Evolutionary conservation across 2,797 vertebrate genomes (phyloP), one percentile per base, ranked within the genome.

Genomic region (Enoplosus armatus): DNA sequence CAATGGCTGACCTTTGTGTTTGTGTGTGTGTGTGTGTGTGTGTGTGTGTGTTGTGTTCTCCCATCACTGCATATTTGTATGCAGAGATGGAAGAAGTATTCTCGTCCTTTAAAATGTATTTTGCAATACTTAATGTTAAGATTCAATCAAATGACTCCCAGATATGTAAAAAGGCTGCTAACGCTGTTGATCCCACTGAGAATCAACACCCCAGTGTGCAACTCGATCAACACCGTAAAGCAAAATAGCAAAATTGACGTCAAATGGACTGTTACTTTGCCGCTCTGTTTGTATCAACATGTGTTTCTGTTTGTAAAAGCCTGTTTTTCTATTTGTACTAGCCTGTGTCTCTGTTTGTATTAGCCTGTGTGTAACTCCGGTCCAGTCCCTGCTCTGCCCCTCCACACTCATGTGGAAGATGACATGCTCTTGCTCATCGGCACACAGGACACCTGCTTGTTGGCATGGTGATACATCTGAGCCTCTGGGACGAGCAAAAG

Each of bases 381-480:
- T 65, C 62, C 50, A 5, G 54, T 37, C 37, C 5, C 60, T 15
- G 31, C 61, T 55, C 37, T 37, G 47, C 56, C 62, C 58, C 10
- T 69, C 51, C 59, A 48, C 67, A 72, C 61, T 77, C 83, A 48
- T n/a, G 62, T 56, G 56, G 60, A 75, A 81, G 76, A 86, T 78
- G 75, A 61, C 72, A 71, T 45, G 85, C 60, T 76, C 66, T 65
- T 80, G 77, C 79, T 64, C 76, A 41, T 47, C 68, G 48, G 70
- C 79, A 81, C 70, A 64, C 54, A 76, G 65, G 77, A 90, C 90
- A 90, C 90, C 90, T 92, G 87, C 83, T 86, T 82, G 90, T 90
- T 90, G 91, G 90, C 90, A 87, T 89, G 86, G 85, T 69, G 83
- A 45, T 20, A 92, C 90, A 88, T 91, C 86, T 90, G 89, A 83